Evolutionary conservation across 2,888 invertebrate species (phyloP).

Genomic region (Synergus japonicus): DNA sequence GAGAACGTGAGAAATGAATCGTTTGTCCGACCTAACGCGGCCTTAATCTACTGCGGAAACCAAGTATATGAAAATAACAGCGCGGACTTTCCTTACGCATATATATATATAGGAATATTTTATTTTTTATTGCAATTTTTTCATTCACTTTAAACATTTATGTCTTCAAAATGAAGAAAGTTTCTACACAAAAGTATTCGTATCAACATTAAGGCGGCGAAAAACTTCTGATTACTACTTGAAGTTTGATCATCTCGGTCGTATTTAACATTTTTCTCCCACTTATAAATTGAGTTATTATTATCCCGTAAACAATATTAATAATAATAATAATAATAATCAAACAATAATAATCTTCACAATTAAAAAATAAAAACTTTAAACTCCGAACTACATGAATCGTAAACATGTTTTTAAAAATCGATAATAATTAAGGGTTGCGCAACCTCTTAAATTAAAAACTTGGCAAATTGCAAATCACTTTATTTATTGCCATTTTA

Average conservation of each 20-base stretch:
- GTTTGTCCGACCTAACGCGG: constrained; percentile 52
- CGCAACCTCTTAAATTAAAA: background rate
- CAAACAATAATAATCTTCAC: background rate
- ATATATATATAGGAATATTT: background rate
- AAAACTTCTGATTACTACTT: too few species aligned
- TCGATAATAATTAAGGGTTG: background rate
- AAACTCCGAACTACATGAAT: background rate
- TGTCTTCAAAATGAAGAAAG: too few species aligned
- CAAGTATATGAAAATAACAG: background rate
- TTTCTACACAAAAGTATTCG: too few species aligned
- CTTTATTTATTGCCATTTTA: background rate
- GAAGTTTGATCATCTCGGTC: background rate
- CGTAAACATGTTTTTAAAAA: background rate
- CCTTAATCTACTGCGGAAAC: constrained; percentile 51
- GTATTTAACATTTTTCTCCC: background rate
- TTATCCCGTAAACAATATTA: background rate
- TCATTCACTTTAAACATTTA: too few species aligned
- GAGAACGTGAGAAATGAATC: constrained; percentile 4
- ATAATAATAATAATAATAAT: too few species aligned
- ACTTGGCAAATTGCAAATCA: background rate
- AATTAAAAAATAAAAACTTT: background rate
- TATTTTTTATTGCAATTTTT: too few species aligned
- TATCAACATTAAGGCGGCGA: too few species aligned
- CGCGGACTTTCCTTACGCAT: background rate
- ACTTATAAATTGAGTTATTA: background rate